A percentile compares a stretch with the other conserved stretches of the same genome.
phyloP scores from a whole-genome alignment of 2,797 vertebrate genomes.

The Dipus sagitta region DNA sequence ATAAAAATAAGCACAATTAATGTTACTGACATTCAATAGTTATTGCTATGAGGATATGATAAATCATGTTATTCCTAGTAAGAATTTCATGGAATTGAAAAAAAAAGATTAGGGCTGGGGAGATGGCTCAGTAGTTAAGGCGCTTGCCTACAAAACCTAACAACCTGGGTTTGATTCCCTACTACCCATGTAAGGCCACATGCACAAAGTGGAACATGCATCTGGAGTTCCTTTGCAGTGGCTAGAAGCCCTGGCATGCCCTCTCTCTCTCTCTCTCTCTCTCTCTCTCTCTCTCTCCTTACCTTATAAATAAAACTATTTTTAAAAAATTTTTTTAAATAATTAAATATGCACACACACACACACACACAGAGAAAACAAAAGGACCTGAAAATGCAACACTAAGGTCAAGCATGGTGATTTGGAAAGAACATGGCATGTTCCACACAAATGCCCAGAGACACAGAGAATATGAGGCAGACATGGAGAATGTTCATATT shows the following conservation, averaged over 20 bases:
- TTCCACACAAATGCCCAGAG: background rate
- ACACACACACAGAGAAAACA: background rate
- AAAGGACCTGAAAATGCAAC: background rate
- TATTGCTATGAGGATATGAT: background rate
- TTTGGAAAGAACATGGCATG: fast-evolving
- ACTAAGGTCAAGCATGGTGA: too few species aligned
- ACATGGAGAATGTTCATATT: background rate
- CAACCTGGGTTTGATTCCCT: background rate
- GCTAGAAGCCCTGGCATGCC: too few species aligned
- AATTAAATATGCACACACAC: background rate
- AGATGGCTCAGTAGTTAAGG: too few species aligned
- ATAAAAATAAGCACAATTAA: background rate
- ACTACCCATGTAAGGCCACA: background rate
- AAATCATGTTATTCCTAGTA: background rate
- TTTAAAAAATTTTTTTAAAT: too few species aligned
- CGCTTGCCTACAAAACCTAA: too few species aligned
- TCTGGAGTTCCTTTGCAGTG: too few species aligned
- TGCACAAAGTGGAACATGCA: too few species aligned
- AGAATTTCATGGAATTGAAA: background rate
- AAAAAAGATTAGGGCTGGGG: background rate
- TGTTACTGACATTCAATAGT: background rate
- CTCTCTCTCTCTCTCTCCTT: too few species aligned
- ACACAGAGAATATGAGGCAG: background rate
- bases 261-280: too few species aligned
- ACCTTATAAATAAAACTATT: too few species aligned